Conservation (phyloP, 2,113 vertebrate species). For the Sterrhoptilus dennistouni region DNA sequence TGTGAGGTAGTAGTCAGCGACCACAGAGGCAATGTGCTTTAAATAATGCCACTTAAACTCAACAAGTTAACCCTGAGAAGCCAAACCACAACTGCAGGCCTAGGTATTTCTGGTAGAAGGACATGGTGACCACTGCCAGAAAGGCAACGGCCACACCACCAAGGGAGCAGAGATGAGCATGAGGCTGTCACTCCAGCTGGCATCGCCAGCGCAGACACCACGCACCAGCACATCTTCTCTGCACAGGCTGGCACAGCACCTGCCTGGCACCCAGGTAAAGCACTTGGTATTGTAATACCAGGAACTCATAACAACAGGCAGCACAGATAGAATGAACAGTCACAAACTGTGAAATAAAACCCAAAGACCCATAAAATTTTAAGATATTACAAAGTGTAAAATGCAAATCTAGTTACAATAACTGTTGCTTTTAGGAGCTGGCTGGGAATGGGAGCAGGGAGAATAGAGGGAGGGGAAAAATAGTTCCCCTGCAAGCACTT, state of each 20-base stretch:
- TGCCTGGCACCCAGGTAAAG: rapidly evolving
- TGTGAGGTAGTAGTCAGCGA: background rate
- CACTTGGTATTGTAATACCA: rapidly evolving
- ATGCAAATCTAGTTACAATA: background rate
- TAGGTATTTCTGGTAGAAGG: background rate
- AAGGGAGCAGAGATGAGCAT: background rate
- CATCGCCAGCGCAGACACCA: background rate
- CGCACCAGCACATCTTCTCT: rapidly evolving
- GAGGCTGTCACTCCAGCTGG: background rate
- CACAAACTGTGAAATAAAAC: background rate
- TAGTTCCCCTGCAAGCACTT: background rate
- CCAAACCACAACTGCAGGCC: background rate
- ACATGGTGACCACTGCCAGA: background rate
- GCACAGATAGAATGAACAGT: background rate
- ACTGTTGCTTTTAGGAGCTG: background rate
- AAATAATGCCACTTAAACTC: background rate
- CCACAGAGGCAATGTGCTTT: background rate
- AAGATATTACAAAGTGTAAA: background rate
- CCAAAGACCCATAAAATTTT: background rate
- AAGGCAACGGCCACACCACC: rapidly evolving
- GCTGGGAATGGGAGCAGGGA: background rate
- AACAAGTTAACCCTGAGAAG: background rate
- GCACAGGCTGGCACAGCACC: background rate
- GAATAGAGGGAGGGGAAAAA: background rate
- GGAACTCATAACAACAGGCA: background rate